Evolutionary conservation across 2,797 vertebrate species (phyloP), one percentile per base, ranked within the genome.

Genomic region (Smutsia temminckii): DNA sequence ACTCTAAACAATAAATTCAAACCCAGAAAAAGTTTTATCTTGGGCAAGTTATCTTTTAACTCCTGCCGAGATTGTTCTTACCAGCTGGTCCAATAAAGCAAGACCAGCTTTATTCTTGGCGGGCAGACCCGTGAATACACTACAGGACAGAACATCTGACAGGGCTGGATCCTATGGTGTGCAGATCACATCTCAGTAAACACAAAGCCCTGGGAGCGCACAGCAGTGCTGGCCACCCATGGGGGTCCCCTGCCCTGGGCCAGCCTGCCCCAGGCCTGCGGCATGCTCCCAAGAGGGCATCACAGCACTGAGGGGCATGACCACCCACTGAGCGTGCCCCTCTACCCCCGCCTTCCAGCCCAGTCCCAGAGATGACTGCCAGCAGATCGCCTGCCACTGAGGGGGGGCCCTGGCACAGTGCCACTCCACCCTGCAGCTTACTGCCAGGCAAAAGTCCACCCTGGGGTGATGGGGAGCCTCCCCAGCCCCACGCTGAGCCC

Each of bases 1-100:
- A 84, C 51, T 94, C 61, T 93, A 88, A 93, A 83, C 32, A n/a
- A 53, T 77, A 77, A 83, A 59, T 77, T 75, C 37, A 42, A 40
- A 11, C 21, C 77, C 37, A 88, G 69, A 80, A 80, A 34, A 79
- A 66, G 66, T 7, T 95, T 68, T 64, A 40, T 17, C 23, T 53
- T 29, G 40, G 12, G 23, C 46, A 46, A 46, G 46, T 46, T 46
- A 46, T 46, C 46, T 46, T 46, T 46, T 11, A 80, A 72, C 10
- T 46, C 34, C 14, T 34, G 16, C 7, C 23, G 80, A 88, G 34
- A 13, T 81, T 66, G 11, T 66, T 69, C 37, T 74, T 59, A 83
- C 21, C 34, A 78, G 78, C 7, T 72, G 18, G 72, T 49, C 34
- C 2, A 12, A 74, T 32, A 68, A 51, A 85, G 51, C 27, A 69